Evolutionary conservation across 1,140 invertebrate genomes (phyloP).

Genomic region (Leptestheria dahalacensis): DNA sequence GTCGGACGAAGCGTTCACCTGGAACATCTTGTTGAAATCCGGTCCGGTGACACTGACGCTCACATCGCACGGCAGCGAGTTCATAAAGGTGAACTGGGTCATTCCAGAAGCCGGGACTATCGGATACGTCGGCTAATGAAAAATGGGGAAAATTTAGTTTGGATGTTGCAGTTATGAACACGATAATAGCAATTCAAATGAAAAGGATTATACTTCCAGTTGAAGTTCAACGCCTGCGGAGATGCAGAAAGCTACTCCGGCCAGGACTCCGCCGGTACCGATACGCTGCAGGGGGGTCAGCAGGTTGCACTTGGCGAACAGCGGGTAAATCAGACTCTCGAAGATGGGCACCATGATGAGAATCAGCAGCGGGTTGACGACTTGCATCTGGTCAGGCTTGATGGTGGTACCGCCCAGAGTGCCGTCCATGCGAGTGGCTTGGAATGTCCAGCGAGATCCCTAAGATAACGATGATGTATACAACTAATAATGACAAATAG

Average conservation of each 20-base stretch:
- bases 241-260: conserved; percentile 66
- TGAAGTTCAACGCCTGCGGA: conserved; percentile 68
- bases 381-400: conserved; percentile 81
- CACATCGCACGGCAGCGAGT: conserved; percentile 25
- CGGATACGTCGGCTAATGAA: conserved; percentile 42
- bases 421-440: conserved; percentile 80
- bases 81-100: conserved; percentile 53
- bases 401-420: conserved; percentile 43
- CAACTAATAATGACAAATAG: not conserved
- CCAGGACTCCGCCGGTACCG: conserved; percentile 63
- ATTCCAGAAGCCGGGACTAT: conserved; percentile 37
- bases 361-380: conserved; percentile 72
- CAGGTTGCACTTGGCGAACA: conserved; percentile 34
- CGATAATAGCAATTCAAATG: too few relatives aligned
- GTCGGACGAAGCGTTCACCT: not conserved
- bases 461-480: conserved; percentile 25
- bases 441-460: conserved; percentile 88
- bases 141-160: too few relatives aligned
- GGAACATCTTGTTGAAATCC: not conserved
- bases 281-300: conserved; percentile 59
- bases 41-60: not conserved
- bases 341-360: conserved; percentile 75
- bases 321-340: conserved; percentile 52
- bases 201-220: conserved; percentile 48
- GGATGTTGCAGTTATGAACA: not conserved